Percentiles rank a stretch among this genome's conserved stretches.
phyloP scores from a whole-genome alignment of 2,113 vertebrate genomes.

The Bombycilla garrulus region DNA sequence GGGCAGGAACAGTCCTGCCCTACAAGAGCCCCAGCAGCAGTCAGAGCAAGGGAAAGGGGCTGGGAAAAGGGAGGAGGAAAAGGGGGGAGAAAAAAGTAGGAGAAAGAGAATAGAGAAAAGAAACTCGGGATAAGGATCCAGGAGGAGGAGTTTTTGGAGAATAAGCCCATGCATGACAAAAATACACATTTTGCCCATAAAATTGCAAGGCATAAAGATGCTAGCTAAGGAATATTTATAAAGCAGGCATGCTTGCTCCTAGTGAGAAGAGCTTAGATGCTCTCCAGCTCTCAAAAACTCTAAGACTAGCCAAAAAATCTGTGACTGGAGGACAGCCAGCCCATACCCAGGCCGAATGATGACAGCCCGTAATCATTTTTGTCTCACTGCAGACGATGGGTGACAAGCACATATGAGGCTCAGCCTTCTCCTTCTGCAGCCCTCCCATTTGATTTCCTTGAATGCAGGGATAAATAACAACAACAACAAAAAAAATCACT shows the following conservation, averaged over 20 bases:
- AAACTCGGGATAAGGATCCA: not conserved
- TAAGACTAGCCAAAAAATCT: constrained; percentile 26
- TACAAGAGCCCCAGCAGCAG: not conserved
- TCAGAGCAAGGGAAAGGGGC: not conserved
- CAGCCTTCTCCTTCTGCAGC: not conserved
- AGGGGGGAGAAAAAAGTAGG: not conserved
- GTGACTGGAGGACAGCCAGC: constrained; percentile 26
- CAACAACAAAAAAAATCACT: not conserved
- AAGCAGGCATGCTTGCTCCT: not conserved
- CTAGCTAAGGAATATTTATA: not conserved
- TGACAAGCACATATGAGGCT: not conserved
- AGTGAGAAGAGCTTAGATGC: not conserved
- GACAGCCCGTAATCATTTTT: constrained; percentile 20
- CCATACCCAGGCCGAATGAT: not conserved
- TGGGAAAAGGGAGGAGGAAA: not conserved
- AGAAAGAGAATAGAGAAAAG: not conserved
- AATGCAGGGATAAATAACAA: not conserved
- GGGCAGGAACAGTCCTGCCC: not conserved
- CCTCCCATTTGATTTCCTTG: not conserved
- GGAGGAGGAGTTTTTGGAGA: not conserved
- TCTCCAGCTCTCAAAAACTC: not conserved
- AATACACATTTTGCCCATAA: not conserved
- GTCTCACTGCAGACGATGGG: not conserved
- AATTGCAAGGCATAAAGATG: not conserved
- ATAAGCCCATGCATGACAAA: not conserved